phyloP scores from a whole-genome alignment of 2,113 vertebrate species.

The Hemiprocne comata region DNA sequence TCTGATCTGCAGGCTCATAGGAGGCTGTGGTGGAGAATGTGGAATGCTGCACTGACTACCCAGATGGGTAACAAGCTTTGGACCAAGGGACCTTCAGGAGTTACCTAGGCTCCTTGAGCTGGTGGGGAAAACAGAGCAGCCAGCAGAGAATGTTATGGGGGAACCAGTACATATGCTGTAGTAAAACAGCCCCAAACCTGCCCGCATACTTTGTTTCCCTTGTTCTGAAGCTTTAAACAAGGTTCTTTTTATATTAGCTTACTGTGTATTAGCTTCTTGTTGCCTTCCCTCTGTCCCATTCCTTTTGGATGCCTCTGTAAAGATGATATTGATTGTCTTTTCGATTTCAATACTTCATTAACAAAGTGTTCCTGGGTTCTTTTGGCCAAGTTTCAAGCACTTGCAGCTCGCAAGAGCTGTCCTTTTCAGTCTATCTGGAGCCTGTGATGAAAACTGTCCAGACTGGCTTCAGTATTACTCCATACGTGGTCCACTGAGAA shows the following conservation, averaged over 20 bases:
- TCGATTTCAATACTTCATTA: background rate
- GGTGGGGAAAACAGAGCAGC: background rate
- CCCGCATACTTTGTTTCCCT: background rate
- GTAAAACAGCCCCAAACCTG: background rate
- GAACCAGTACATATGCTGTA: background rate
- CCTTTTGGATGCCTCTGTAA: background rate
- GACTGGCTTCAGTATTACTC: background rate
- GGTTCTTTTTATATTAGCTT: background rate
- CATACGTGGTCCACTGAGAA: background rate
- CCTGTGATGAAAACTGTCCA: background rate
- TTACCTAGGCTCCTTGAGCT: background rate
- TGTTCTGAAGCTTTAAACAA: background rate
- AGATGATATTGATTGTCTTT: background rate
- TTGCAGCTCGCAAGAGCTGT: background rate
- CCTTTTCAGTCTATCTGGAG: background rate
- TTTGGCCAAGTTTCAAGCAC: background rate
- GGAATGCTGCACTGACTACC: background rate
- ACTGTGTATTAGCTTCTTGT: background rate
- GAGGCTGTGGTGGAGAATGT: background rate
- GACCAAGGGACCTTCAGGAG: background rate
- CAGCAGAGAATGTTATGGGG: background rate
- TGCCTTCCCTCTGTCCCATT: background rate
- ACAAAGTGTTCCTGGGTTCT: background rate
- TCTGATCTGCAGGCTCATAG: background rate
- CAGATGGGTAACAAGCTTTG: rapidly evolving